Evolutionary conservation across 1,140 invertebrate species (phyloP).

Genomic region (Pseudomyrmex sp.): DNA sequence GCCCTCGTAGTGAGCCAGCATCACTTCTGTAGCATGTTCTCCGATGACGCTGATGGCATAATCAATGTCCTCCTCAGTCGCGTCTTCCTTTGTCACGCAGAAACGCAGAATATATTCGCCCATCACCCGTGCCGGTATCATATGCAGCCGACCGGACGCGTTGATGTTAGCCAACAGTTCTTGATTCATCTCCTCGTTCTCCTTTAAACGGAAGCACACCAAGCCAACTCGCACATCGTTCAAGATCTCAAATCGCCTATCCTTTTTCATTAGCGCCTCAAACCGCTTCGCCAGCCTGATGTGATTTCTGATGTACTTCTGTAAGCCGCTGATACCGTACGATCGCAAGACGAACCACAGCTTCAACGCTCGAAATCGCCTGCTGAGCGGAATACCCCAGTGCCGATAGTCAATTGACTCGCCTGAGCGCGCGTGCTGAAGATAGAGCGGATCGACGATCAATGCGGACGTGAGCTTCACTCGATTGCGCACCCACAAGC

Average conservation of each 20-base stretch:
- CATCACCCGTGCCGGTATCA: constrained; percentile 94
- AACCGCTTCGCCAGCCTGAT: constrained; percentile 94
- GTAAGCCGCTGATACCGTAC: constrained; percentile 93
- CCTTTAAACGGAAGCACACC: constrained; percentile 89
- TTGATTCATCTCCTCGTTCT: constrained; percentile 92
- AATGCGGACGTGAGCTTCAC: constrained; percentile 96
- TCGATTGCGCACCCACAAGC: constrained; percentile 95
- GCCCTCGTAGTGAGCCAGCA: constrained; percentile 83
- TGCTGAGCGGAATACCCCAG: constrained; percentile 95
- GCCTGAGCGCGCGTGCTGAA: constrained; percentile 92
- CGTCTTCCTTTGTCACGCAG: constrained; percentile 93
- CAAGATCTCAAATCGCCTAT: constrained; percentile 93
- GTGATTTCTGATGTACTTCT: constrained; percentile 94
- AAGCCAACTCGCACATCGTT: constrained; percentile 92
- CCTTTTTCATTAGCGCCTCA: constrained; percentile 90
- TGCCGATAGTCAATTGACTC: constrained; percentile 94
- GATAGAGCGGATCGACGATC: constrained; percentile 97
- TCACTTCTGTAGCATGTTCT: constrained; percentile 88
- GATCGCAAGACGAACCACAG: constrained; percentile 95
- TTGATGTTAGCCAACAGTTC: constrained; percentile 94
- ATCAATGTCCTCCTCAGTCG: constrained; percentile 91
- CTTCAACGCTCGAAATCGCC: constrained; percentile 94
- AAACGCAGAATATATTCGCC: constrained; percentile 93
- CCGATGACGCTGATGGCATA: constrained; percentile 91
- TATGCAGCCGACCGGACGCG: constrained; percentile 94